These are phyloP conservation scores for Plutomurus gul DNA, from an alignment of 1,140 invertebrate genomes.

Conservation along the genomic window DNA sequence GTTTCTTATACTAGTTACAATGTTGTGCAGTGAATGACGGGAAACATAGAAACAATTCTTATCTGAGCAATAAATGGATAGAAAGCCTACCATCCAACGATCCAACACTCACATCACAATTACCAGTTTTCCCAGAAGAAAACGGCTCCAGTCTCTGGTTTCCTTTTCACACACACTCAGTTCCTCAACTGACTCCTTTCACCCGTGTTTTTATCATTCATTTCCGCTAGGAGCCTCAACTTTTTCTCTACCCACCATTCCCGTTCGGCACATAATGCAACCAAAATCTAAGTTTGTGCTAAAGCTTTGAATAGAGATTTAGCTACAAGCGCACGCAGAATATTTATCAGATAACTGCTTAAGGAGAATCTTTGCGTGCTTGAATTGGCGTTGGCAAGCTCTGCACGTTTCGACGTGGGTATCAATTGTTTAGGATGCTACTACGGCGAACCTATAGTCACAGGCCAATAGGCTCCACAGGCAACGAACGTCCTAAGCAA, in stretches of 20 bases:
- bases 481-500: not conserved
- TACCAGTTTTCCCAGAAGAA: not conserved
- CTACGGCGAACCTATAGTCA: not conserved
- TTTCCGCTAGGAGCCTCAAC: slow-evolving; percentile 11
- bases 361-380: slow-evolving; percentile 5
- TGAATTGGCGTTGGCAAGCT: not conserved
- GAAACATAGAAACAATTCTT: not conserved
- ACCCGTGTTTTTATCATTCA: slow-evolving; percentile 27
- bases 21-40: not conserved
- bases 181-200: slow-evolving; percentile 26
- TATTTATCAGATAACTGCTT: slow-evolving; percentile 34
- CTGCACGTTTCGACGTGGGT: slow-evolving; percentile 26
- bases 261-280: slow-evolving; percentile 11
- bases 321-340: slow-evolving; percentile 33
- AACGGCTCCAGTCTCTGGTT: not conserved
- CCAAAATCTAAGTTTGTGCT: slow-evolving; percentile 20
- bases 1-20: not conserved
- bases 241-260: slow-evolving; percentile 2
- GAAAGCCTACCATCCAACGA: not conserved
- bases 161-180: slow-evolving; percentile 3
- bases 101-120: not conserved
- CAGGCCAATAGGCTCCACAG: not conserved
- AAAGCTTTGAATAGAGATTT: slow-evolving; percentile 32
- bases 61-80: not conserved
- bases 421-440: slow-evolving; percentile 29